These are phyloP conservation scores for Hydrocynus forskahlii DNA, from an alignment of 2,797 vertebrate species.

Conservation along the genomic window DNA sequence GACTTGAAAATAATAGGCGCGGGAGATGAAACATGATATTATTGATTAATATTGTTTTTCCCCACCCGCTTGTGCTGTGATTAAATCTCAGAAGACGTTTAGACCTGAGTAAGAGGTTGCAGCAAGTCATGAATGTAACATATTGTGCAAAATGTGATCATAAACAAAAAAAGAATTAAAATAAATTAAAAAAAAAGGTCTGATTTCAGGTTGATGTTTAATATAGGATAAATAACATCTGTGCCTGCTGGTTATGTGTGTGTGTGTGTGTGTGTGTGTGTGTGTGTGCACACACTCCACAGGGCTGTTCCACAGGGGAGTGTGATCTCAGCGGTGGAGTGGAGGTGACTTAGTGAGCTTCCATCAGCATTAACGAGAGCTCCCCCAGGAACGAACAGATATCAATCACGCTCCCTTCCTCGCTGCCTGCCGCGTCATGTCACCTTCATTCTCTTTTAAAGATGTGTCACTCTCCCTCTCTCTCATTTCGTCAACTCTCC, in stretches of 20 bases:
- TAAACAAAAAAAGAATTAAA: too few relatives aligned
- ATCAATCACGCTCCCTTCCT: constrained; percentile 68
- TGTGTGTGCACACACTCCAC: constrained; percentile 46
- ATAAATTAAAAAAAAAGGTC: too few relatives aligned
- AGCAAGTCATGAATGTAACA: too few relatives aligned
- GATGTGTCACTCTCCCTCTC: constrained; percentile 36
- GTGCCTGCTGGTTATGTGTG: constrained; percentile 46
- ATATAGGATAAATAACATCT: constrained; percentile 6
- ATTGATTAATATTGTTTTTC: too few relatives aligned
- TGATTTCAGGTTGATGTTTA: too few relatives aligned
- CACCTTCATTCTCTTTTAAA: constrained; percentile 18
- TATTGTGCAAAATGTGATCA: too few relatives aligned
- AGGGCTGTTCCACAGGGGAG: constrained; percentile 45
- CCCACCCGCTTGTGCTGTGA: too few relatives aligned
- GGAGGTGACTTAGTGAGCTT: constrained; percentile 65
- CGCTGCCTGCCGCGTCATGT: constrained; percentile 2
- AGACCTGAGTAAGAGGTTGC: too few relatives aligned
- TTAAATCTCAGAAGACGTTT: too few relatives aligned
- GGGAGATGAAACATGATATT: too few relatives aligned
- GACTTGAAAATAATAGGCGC: too few relatives aligned
- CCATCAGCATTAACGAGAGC: constrained; percentile 72
- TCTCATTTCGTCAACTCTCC: constrained; percentile 25
- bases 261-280: constrained; percentile 42
- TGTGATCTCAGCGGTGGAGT: constrained; percentile 61
- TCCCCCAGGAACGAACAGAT: constrained; percentile 60